A percentile compares a stretch with the other conserved stretches of the same genome.
Evolutionary conservation across 2,888 invertebrate genomes (phyloP).

Genomic region (Nephrotoma guestfalica): DNA sequence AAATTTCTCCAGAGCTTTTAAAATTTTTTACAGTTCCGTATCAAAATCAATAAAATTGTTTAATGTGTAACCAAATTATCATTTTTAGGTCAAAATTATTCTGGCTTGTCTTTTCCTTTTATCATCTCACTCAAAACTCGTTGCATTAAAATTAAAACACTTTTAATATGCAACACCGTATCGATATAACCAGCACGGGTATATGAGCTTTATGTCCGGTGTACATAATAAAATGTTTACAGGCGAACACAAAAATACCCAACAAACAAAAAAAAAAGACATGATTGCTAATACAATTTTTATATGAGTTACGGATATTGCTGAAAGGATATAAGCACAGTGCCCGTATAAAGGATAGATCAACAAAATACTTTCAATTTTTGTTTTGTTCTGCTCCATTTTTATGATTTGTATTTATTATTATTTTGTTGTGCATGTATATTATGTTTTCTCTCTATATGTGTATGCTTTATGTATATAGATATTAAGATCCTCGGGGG

Average conservation of each 20-base stretch:
- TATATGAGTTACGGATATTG: not conserved
- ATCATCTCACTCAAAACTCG: too few species aligned
- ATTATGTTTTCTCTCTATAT: not conserved
- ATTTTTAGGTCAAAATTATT: too few species aligned
- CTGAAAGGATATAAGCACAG: not conserved
- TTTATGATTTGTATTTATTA: not conserved
- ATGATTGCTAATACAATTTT: not conserved
- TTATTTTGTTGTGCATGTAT: not conserved
- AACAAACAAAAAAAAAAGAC: not conserved
- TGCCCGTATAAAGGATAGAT: not conserved
- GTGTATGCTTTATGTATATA: not conserved
- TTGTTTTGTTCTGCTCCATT: not conserved
- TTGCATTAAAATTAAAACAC: not conserved
- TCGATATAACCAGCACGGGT: not conserved
- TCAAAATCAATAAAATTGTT: too few species aligned
- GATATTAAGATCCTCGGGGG: not conserved
- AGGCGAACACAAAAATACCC: not conserved
- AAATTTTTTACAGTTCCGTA: too few species aligned
- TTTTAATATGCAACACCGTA: not conserved
- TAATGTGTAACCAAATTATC: too few species aligned
- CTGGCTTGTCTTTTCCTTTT: too few species aligned
- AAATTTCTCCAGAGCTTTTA: too few species aligned
- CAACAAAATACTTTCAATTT: not conserved
- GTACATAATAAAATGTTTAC: not conserved
- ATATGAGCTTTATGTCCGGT: not conserved